phyloP scores from a whole-genome alignment of 1,140 invertebrate species.

The Stenopsyche tienmushanensis region DNA sequence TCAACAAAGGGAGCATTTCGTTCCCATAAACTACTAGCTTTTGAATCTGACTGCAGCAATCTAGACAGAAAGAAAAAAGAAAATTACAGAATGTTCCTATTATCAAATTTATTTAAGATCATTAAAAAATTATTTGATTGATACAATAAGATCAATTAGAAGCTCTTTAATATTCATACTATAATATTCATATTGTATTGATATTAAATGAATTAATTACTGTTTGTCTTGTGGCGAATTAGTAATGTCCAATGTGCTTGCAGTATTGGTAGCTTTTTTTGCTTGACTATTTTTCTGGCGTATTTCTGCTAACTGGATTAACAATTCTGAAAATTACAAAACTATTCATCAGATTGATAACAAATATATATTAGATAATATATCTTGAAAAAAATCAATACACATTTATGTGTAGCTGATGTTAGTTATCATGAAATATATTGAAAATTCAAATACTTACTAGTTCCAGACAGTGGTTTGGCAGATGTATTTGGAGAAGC shows the following conservation, averaged over 20 bases:
- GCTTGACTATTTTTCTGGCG: neutral
- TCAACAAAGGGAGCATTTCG: conserved; percentile 59
- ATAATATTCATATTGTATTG: too few relatives aligned
- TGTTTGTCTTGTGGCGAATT: conserved; percentile 1
- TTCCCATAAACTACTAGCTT: conserved; percentile 1
- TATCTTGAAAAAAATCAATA: too few relatives aligned
- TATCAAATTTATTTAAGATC: neutral
- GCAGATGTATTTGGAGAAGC: conserved; percentile 52
- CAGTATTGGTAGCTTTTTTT: neutral
- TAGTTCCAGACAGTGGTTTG: neutral
- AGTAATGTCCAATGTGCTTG: neutral
- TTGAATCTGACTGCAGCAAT: neutral
- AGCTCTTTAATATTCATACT: too few relatives aligned
- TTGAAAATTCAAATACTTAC: too few relatives aligned
- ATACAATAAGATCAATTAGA: too few relatives aligned
- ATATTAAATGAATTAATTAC: neutral
- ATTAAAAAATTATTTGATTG: too few relatives aligned
- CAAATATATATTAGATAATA: too few relatives aligned
- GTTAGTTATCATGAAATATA: neutral
- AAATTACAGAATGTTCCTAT: too few relatives aligned
- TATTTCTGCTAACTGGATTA: conserved; percentile 6
- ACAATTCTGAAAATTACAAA: neutral
- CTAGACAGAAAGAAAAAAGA: too few relatives aligned
- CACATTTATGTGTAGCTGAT: too few relatives aligned
- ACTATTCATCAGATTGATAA: too few relatives aligned